These are phyloP conservation scores for Orchestes rusci DNA, from an alignment of 2,888 invertebrate genomes.

Conservation along the genomic window DNA sequence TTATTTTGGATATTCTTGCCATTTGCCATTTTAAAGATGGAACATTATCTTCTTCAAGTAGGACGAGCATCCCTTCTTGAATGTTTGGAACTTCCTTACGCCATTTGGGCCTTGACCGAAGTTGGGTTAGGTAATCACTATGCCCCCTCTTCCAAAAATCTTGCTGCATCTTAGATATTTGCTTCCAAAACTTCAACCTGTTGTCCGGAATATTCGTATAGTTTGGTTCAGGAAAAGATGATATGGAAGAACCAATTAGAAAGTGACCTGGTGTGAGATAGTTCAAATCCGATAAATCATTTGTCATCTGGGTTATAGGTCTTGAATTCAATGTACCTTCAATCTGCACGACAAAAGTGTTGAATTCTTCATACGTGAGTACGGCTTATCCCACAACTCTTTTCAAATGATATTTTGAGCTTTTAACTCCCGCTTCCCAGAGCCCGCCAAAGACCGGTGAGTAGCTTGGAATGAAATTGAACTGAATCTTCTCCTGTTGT, in stretches of 20 bases:
- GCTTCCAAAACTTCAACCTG: conserved; percentile 9
- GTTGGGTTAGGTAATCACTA: conserved; percentile 1
- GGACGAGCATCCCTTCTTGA: neutral
- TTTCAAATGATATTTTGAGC: conserved; percentile 7
- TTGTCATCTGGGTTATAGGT: conserved; percentile 5
- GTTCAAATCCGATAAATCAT: conserved; percentile 5
- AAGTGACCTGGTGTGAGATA: conserved; percentile 11
- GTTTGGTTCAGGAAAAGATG: conserved; percentile 2
- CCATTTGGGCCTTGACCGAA: conserved; percentile 8
- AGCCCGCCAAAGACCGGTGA: conserved; percentile 31
- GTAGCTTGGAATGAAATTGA: conserved; percentile 31
- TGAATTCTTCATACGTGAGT: conserved; percentile 13
- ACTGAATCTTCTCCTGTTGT: conserved; percentile 19
- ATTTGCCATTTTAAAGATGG: conserved; percentile 2
- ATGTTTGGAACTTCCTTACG: conserved; percentile 1
- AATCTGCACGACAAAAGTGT: conserved; percentile 8
- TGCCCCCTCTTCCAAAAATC: conserved; percentile 10
- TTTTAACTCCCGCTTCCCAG: conserved; percentile 10
- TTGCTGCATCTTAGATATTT: conserved; percentile 4
- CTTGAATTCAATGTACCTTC: conserved; percentile 13
- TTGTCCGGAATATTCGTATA: conserved; percentile 6
- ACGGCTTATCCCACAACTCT: conserved; percentile 8
- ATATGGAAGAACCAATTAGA: conserved; percentile 5
- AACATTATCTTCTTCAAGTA: neutral
- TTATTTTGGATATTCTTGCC: neutral